Conservation (phyloP, 1,140 invertebrate genomes). For the Heterodera carotae region DNA sequence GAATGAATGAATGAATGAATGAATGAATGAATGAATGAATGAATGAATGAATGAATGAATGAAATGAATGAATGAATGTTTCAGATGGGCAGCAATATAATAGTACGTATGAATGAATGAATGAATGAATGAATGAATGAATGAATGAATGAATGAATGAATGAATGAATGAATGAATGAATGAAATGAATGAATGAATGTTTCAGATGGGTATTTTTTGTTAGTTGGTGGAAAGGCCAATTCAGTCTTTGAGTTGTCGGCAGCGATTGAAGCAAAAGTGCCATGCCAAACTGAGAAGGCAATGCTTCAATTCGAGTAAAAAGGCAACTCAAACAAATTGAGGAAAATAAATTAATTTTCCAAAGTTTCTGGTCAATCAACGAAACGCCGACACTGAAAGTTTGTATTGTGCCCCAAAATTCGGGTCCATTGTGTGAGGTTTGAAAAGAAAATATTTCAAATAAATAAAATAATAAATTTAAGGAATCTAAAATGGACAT, state of each 20-base stretch:
- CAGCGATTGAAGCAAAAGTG: constrained; percentile 43
- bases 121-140: no score
- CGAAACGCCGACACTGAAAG: constrained; percentile 47
- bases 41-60: no score
- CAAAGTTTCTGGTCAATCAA: constrained; percentile 53
- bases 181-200: no score
- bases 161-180: no score
- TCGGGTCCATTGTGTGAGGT: constrained; percentile 48
- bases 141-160: no score
- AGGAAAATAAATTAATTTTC: neutral
- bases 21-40: no score
- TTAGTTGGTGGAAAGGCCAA: constrained; percentile 38
- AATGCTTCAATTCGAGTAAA: constrained; percentile 48
- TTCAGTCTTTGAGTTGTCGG: constrained; percentile 20
- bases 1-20: no score
- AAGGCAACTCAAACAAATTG: neutral
- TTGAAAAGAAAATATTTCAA: constrained; percentile 15
- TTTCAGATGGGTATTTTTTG: constrained; percentile 53
- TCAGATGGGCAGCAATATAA: no score
- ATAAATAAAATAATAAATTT: constrained; percentile 20
- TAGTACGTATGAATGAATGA: no score
- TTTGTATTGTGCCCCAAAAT: constrained; percentile 47
- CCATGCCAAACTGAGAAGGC: constrained; percentile 49
- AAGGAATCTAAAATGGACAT: constrained; percentile 46
- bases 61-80: constrained; percentile 30